Conservation (phyloP, 2,797 vertebrate genomes). For the Octomys mimax region DNA sequence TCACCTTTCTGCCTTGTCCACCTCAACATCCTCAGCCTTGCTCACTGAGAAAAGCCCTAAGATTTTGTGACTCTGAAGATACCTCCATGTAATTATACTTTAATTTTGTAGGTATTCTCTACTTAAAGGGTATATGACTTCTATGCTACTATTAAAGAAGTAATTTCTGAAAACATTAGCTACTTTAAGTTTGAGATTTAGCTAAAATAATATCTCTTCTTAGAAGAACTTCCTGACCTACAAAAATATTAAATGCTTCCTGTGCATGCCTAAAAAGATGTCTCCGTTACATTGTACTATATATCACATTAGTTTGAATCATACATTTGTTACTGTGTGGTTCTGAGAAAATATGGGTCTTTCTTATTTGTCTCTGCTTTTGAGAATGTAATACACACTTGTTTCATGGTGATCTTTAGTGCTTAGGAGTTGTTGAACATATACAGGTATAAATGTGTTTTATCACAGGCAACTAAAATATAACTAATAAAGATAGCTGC, state of each 20-base stretch:
- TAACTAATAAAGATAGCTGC: neutral
- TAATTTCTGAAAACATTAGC: neutral
- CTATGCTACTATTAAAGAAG: neutral
- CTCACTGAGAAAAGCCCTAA: neutral
- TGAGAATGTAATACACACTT: neutral
- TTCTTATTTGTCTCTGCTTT: neutral
- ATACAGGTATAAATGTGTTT: neutral
- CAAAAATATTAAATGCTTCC: neutral
- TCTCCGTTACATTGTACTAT: neutral
- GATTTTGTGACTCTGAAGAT: neutral
- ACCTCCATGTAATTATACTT: neutral
- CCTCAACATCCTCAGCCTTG: neutral
- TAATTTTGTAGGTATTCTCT: neutral
- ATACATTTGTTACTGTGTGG: neutral
- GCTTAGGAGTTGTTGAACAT: neutral
- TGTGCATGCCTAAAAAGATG: neutral
- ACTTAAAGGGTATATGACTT: neutral
- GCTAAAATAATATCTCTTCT: neutral
- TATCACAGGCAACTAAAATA: neutral
- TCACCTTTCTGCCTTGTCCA: neutral
- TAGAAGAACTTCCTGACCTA: neutral
- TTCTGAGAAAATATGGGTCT: neutral
- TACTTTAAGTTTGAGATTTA: neutral
- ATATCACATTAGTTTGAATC: neutral
- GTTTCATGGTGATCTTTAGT: no score